phyloP scores from a whole-genome alignment of 2,888 invertebrate species.

The Hydrotaea cyrtoneurina region DNA sequence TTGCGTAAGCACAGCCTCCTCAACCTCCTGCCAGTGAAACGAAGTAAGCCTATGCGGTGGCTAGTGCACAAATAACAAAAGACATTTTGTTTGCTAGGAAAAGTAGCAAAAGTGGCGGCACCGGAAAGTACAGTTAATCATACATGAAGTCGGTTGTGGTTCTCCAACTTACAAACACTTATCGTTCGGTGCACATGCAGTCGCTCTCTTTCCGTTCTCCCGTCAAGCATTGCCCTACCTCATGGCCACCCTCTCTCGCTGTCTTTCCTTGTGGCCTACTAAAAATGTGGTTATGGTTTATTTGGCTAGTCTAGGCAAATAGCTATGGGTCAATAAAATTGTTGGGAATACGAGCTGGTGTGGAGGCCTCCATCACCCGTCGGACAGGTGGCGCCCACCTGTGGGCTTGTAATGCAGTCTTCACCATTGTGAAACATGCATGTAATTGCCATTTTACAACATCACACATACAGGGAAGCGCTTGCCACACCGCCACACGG shows the following conservation, averaged over 20 bases:
- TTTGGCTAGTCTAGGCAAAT: constrained; percentile 53
- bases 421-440: constrained; percentile 52
- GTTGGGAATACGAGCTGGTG: not conserved
- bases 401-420: constrained; percentile 36
- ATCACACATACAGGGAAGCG: not conserved
- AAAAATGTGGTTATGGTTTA: constrained; percentile 27
- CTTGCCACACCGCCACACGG: not conserved
- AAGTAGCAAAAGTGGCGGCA: not conserved
- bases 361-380: not conserved
- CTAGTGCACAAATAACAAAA: too few relatives aligned
- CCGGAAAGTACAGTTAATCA: constrained; percentile 49
- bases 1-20: too few relatives aligned
- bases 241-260: not conserved
- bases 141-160: constrained; percentile 7
- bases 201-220: constrained; percentile 9
- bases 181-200: not conserved
- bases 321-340: constrained; percentile 28
- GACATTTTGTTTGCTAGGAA: too few relatives aligned
- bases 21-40: too few relatives aligned
- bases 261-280: constrained; percentile 51
- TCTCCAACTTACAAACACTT: constrained; percentile 13
- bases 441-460: constrained; percentile 57
- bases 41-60: too few relatives aligned
- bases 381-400: not conserved
- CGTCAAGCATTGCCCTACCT: not conserved